phyloP scores from a whole-genome alignment of 92 coral and sea anemone genomes.

The Epizoanthus illoricatus region DNA sequence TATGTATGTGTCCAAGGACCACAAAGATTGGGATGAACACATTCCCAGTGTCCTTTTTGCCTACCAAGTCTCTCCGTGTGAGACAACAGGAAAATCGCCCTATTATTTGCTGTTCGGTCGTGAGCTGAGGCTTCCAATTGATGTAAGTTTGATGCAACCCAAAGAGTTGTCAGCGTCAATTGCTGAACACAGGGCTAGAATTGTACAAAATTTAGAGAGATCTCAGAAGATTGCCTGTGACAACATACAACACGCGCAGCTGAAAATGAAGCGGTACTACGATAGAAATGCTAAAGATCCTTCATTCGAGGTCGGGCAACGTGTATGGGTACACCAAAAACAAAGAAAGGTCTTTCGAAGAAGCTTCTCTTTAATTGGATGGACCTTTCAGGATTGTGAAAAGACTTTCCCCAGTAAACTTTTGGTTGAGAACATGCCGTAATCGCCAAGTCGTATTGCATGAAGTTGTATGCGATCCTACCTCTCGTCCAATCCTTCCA shows the following conservation, averaged over 20 bases:
- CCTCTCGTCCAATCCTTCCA: too few relatives aligned
- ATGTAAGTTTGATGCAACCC: slow-evolving; percentile 47
- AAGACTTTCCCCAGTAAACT: not conserved
- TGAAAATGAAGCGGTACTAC: slow-evolving; percentile 16
- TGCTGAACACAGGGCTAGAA: slow-evolving; percentile 51
- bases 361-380: not conserved
- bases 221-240: slow-evolving; percentile 35
- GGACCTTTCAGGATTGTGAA: not conserved
- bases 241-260: slow-evolving; percentile 23
- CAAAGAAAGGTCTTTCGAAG: not conserved
- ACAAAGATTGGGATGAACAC: slow-evolving; percentile 50
- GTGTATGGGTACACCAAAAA: slow-evolving; percentile 27
- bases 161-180: slow-evolving; percentile 51
- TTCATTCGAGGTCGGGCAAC: slow-evolving; percentile 12
- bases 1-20: slow-evolving; percentile 44
- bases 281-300: slow-evolving; percentile 29
- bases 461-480: too few relatives aligned
- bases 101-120: slow-evolving; percentile 56
- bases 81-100: slow-evolving; percentile 59
- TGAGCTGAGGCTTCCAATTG: slow-evolving; percentile 62
- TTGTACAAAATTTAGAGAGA: slow-evolving; percentile 54
- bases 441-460: too few relatives aligned
- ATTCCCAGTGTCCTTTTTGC: slow-evolving; percentile 43
- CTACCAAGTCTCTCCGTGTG: slow-evolving; percentile 51
- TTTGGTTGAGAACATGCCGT: not conserved